phyloP scores from a whole-genome alignment of 2,113 vertebrate genomes.

The Gambusia holbrooki region DNA sequence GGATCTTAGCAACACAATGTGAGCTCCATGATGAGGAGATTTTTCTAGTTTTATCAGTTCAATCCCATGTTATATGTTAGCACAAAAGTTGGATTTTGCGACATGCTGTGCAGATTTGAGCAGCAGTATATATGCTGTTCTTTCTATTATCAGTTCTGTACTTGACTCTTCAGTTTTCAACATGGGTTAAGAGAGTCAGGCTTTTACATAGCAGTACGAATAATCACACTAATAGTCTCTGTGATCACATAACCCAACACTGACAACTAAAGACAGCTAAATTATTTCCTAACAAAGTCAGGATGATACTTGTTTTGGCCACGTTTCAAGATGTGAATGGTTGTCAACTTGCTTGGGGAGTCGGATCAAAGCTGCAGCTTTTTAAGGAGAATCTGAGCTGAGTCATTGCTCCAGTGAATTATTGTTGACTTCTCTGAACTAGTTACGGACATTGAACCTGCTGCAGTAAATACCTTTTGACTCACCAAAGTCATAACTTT shows the following conservation, averaged over 20 bases:
- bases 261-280: not conserved
- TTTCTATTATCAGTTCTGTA: too few relatives aligned
- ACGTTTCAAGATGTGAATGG: not conserved
- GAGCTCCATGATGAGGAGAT: too few relatives aligned
- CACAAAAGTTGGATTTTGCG: too few relatives aligned
- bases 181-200: too few relatives aligned
- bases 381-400: not conserved
- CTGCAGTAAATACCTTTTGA: not conserved
- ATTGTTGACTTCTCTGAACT: not conserved
- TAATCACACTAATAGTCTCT: not conserved
- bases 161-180: too few relatives aligned
- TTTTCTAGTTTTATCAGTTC: too few relatives aligned
- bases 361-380: not conserved
- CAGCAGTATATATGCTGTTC: too few relatives aligned
- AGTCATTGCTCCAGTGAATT: not conserved
- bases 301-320: not conserved
- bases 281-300: not conserved
- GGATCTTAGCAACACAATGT: too few relatives aligned
- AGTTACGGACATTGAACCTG: not conserved
- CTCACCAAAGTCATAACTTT: slow-evolving; percentile 16
- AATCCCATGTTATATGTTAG: too few relatives aligned
- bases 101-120: too few relatives aligned
- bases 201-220: not conserved
- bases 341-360: not conserved
- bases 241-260: not conserved